These are phyloP conservation scores for Chunga burmeisteri DNA, from an alignment of 2,113 vertebrate genomes.

Conservation along the genomic window DNA sequence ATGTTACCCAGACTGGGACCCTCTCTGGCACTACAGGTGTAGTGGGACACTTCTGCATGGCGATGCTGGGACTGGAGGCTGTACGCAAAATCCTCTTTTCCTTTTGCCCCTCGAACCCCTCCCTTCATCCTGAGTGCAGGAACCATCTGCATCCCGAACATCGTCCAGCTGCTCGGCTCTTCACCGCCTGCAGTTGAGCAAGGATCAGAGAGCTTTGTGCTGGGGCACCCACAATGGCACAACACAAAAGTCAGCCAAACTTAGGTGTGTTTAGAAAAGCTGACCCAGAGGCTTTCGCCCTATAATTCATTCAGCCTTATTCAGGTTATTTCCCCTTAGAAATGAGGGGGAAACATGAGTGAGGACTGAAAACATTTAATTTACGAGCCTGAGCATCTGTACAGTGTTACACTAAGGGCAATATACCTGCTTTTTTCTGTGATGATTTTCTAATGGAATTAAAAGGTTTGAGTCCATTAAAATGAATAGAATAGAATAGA, in stretches of 20 bases:
- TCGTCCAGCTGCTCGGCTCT: not conserved
- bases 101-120: not conserved
- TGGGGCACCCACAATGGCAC: not conserved
- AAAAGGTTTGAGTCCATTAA: not conserved
- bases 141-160: not conserved
- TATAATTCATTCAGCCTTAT: not conserved
- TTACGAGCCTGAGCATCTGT: not conserved
- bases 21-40: accelerated
- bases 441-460: not conserved
- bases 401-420: not conserved
- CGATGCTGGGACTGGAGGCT: not conserved
- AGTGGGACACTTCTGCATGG: accelerated
- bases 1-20: not conserved
- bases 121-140: not conserved
- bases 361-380: not conserved
- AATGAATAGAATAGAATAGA: not conserved
- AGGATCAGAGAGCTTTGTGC: not conserved
- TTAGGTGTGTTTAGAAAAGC: not conserved
- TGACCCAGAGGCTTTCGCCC: not conserved
- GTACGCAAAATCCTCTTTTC: accelerated
- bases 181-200: accelerated
- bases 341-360: not conserved
- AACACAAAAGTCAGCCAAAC: not conserved
- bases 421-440: not conserved
- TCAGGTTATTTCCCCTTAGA: not conserved